Conservation (phyloP, 2,113 vertebrate genomes). For the Serilophus lunatus region DNA sequence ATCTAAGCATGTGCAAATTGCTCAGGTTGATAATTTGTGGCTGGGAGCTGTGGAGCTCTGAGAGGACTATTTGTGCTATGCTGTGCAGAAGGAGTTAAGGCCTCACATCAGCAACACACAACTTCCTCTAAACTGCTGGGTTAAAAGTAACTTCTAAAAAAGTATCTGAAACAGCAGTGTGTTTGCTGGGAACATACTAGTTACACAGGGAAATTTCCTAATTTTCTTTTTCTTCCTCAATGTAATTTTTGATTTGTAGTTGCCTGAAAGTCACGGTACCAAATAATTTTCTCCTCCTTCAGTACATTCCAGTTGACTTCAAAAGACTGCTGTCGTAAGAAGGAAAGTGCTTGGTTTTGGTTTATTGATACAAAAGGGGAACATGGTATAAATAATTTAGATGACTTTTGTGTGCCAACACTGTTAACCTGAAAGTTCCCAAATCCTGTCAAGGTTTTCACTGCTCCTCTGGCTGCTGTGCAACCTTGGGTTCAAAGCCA, state of each 20-base stretch:
- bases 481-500: neutral
- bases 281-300: neutral
- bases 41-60: neutral
- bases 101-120: neutral
- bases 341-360: slow-evolving; percentile 44
- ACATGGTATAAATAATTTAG: slow-evolving; percentile 37
- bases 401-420: neutral
- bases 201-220: neutral
- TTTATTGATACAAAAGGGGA: slow-evolving; percentile 35
- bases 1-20: accelerated
- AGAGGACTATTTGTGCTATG: neutral
- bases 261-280: neutral
- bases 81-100: neutral
- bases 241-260: neutral
- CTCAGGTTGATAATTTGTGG: neutral
- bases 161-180: neutral
- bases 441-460: neutral
- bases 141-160: neutral
- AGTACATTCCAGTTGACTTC: neutral
- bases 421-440: neutral
- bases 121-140: slow-evolving; percentile 25
- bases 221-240: neutral
- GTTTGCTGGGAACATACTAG: neutral
- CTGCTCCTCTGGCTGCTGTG: neutral
- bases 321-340: neutral